Base-by-base conservation (phyloP, 1,140 invertebrate species). In the Drosophila pallidifrons region DNA sequence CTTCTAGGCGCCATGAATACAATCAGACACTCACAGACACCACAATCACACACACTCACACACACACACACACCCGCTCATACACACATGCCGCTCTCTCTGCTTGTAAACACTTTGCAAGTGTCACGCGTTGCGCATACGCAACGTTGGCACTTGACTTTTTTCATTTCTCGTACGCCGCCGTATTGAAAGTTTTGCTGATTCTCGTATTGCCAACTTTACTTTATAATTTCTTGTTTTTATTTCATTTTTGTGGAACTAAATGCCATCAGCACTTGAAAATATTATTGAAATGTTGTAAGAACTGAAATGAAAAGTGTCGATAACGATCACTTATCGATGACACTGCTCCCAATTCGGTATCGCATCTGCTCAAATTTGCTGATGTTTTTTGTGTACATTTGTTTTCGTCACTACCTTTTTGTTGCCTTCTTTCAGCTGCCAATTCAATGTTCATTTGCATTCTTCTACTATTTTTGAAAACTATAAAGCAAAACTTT, bases 201-300 rank as follows among this genome's bases (percentile, higher is more conserved):
- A 80, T 63, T 59, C 38, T 55, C 66, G 52, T 47, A 68, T 60
- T 60, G 55, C 38, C 35, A n/a, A n/a, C 8, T 6, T 15, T 25
- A 25, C 15, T 64, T 54, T 49, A 11, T 15, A 47, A 10, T 38
- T 38, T 38, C 35, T 7, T 38, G 7, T 38, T 38, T 11, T 10
- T 38, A 11, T n/a, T 63, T 52, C 32, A 5, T 15, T 60, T 60
- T 38, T 64, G 20, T 71, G n/a, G 35, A 61, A 16, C 35, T 49
- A 58, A 75, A 80, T 80, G 70, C 75, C 78, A 90, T 89, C 85
- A 89, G 85, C 85, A 89, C 85, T 89, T 89, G 85, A 89, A 89
- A 89, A 89, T 85, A 47, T 55, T 59, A 71, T 57, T 75, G n/a
- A 72, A 72, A 73, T 77, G 63, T 77, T 25, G 57, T 54, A 65